Base-by-base conservation (phyloP, 2,113 vertebrate genomes). In the Halichoerus grypus region DNA sequence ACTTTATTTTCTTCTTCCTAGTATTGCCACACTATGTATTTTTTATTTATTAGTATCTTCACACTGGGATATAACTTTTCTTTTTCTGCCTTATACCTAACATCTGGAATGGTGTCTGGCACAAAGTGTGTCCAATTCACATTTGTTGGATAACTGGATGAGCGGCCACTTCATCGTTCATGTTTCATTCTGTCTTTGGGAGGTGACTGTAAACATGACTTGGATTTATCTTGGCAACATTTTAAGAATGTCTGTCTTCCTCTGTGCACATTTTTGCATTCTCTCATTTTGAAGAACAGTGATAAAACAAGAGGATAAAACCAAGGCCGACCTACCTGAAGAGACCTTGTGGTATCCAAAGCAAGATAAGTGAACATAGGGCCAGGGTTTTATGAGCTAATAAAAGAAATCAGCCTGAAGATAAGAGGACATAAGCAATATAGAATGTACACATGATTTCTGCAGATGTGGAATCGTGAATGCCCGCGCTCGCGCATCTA, bases 231-330 rank as follows among this genome's bases (percentile, higher is more conserved):
- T 71, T 69, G 84, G 55, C 93, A 95, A 33, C 36, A 33, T 67
- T 84, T 83, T 57, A 93, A 96, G 81, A 94, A 80, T 59, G 46
- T 36, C 77, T 88, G 10, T 90, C 88, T 97, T 90, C 18, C 65
- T 95, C 33, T 69, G 0, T 19, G 39, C n/a, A 39, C 22, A 46
- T 15, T 39, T 92, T 91, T 86, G 12, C 19, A 28, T 88, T 71
- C 16, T 24, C 87, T 95, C n/a, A 18, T 63, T 88, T 96, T 90
- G 85, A 95, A 88, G 91, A 95, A 96, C 93, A 76, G n/a, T 10
- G 14, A 8, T 89, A 81, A 90, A 79, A 72, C 63, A 53, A 79
- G 87, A 84, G 81, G 55, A 57, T 83, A 96, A 94, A 91, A 84
- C 26, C 83, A 83, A 91, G 55, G 57, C 18, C 14, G 71, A 76